Percentiles rank a stretch among this genome's conserved stretches.
These are phyloP conservation scores for Cisticola juncidis DNA, from an alignment of 2,113 vertebrate genomes.

Conservation along the genomic window DNA sequence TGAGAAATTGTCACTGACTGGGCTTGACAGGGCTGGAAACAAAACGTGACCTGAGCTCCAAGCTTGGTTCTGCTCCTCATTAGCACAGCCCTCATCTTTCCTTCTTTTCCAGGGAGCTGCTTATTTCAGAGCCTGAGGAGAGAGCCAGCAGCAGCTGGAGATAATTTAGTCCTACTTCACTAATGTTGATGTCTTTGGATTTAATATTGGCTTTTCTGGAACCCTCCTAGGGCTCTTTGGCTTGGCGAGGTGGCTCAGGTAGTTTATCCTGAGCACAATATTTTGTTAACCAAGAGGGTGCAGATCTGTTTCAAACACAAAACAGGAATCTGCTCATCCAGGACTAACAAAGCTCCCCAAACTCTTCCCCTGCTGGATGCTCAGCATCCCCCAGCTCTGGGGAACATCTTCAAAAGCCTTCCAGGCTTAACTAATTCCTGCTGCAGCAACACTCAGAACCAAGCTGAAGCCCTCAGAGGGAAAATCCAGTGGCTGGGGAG, in stretches of 20 bases:
- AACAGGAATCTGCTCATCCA: conserved; percentile 12
- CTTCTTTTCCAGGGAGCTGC: conserved; percentile 15
- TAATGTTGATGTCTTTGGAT: conserved; percentile 61
- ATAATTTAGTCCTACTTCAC: conserved; percentile 48
- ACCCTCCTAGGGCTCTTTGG: conserved; percentile 16
- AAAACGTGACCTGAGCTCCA: neutral
- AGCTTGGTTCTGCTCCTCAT: neutral
- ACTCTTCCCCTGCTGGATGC: neutral
- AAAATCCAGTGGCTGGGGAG: neutral
- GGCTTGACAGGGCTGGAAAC: neutral
- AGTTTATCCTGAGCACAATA: conserved; percentile 51
- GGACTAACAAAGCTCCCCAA: conserved; percentile 32
- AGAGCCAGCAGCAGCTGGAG: conserved; percentile 52
- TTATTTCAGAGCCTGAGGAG: neutral
- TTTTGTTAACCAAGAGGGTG: conserved; percentile 30
- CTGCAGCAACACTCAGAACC: neutral
- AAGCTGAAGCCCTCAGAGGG: neutral
- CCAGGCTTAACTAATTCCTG: conserved; percentile 9
- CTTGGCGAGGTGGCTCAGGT: conserved; percentile 17
- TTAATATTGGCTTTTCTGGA: conserved; percentile 57
- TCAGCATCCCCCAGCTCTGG: neutral
- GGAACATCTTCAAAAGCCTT: neutral
- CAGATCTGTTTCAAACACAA: conserved; percentile 29
- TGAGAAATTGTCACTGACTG: neutral
- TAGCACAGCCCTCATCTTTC: neutral